These are phyloP conservation scores for Pseudochaenichthys georgianus DNA, from an alignment of 2,797 vertebrate genomes.

Conservation along the genomic window DNA sequence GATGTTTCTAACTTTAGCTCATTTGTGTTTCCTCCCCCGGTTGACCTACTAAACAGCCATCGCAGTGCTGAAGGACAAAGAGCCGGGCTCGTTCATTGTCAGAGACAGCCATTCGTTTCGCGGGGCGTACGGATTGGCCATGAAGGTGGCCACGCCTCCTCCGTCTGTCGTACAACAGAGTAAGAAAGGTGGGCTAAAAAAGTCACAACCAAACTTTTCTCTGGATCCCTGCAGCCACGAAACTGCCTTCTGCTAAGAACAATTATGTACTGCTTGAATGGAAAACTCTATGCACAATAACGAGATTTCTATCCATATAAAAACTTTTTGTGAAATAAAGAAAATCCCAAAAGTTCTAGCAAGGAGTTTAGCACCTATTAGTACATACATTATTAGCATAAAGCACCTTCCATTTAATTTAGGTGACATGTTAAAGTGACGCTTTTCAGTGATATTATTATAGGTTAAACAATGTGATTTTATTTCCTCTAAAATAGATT, in stretches of 20 bases:
- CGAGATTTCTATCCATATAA: neutral
- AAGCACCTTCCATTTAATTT: neutral
- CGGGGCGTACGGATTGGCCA: slow-evolving; percentile 95
- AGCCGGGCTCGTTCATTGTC: slow-evolving; percentile 94
- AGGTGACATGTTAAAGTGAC: neutral
- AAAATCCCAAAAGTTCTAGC: too few relatives aligned
- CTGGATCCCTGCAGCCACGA: neutral
- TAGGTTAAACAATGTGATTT: neutral
- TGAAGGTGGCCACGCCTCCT: slow-evolving; percentile 96
- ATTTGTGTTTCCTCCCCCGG: slow-evolving; percentile 40
- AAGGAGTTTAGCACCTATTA: neutral
- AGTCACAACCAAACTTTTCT: neutral
- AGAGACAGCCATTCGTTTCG: slow-evolving; percentile 97
- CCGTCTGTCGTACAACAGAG: slow-evolving; percentile 91
- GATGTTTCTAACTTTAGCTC: slow-evolving; percentile 44
- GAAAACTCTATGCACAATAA: neutral
- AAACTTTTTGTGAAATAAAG: neutral
- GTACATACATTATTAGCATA: neutral
- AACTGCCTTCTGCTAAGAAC: neutral
- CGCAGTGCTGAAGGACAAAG: slow-evolving; percentile 92
- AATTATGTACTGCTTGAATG: neutral
- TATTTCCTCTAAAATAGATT: neutral
- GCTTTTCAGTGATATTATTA: neutral
- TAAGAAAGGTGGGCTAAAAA: slow-evolving; percentile 89
- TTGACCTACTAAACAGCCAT: slow-evolving; percentile 86